phyloP scores from a whole-genome alignment of 1,140 invertebrate genomes.

The Drosophila miranda region DNA sequence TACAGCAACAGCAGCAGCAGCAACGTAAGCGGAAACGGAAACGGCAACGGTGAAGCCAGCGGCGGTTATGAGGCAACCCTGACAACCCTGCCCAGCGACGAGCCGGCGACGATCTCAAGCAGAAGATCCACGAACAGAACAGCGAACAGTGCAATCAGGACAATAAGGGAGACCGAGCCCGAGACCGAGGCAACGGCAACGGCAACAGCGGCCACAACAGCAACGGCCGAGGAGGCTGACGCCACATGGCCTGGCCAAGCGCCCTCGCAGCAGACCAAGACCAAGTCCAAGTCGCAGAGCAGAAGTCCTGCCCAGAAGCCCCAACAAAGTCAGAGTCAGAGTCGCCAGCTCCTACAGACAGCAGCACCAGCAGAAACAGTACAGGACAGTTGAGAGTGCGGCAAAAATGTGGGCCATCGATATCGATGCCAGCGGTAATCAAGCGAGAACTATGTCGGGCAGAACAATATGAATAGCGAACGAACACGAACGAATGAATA shows the following conservation, averaged over 20 bases:
- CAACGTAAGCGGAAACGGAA: constrained; percentile 26
- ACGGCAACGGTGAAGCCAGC: constrained; percentile 46
- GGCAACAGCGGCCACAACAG: constrained; percentile 23
- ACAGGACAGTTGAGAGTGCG: constrained; percentile 70
- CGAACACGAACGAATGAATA: constrained; percentile 50
- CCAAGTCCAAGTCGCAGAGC: constrained; percentile 8
- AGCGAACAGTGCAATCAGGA: constrained; percentile 18
- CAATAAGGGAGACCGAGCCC: constrained; percentile 25
- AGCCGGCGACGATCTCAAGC: constrained; percentile 22
- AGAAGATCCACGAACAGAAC: constrained; percentile 15
- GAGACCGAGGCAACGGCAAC: constrained; percentile 10
- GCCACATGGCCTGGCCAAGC: constrained; percentile 21
- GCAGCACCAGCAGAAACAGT: constrained; percentile 17
- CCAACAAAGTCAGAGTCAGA: too few species aligned
- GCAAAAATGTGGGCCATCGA: constrained; percentile 46
- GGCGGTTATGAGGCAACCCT: constrained; percentile 43
- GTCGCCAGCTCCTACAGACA: constrained; percentile 5
- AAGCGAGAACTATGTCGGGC: constrained; percentile 36
- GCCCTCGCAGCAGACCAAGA: constrained; percentile 14
- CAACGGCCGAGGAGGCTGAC: constrained; percentile 31
- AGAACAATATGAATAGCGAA: constrained; percentile 7
- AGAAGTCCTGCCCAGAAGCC: constrained; percentile 24
- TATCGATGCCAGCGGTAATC: constrained; percentile 43
- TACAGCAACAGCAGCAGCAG: constrained; percentile 47
- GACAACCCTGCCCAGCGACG: constrained; percentile 39